Evolutionary conservation across 2,113 vertebrate genomes (phyloP), one percentile per base, ranked within the genome.

Genomic region (Pachycephala philippinensis): DNA sequence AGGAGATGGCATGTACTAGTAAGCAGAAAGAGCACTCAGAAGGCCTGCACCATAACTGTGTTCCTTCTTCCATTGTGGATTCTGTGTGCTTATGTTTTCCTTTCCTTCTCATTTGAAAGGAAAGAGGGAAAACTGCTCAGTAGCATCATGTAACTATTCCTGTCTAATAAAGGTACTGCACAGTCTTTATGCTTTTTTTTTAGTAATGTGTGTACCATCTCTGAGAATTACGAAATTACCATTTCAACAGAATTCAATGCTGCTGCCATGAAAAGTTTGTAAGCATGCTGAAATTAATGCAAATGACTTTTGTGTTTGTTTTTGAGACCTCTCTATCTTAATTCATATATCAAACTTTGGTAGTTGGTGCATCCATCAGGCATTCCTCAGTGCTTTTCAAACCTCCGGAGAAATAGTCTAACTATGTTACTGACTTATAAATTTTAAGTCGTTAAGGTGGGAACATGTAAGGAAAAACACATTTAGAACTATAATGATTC

Each of bases 281-380:
- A 97, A 97, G 91, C 21, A 3, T 6, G 49, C 92, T 86, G 80
- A 96, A 97, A 97, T 98, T 83, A 96, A 97, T 95, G 95, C 42
- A 79, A 91, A 97, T 69, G 20, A 69, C 59, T 95, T 97, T 95
- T 96, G 77, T 96, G 96, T 97, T 96, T 91, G 76, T 93, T 97
- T 91, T 68, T 83, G 94, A 97, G 88, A 72, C 96, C 57, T 97
- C 89, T 95, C 75, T 84, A 1, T 96, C 95, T 94, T 92, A 94
- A 97, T 93, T 96, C 94, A 88, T 40, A 71, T 59, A 84, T 97
- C 94, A 97, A 93, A 78, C 13, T 54, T 59, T 59, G 64, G 86
- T 96, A 91, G 82, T 63, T 95, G 84, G 84, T 96, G 94, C 75
- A 95, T 93, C 78, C 82, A 85, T 95, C 93, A 94, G 26, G 76